Percentiles rank a stretch among this genome's conserved stretches.
phyloP scores from a whole-genome alignment of 1,140 invertebrate genomes.

The Mycetomoellerius zeteki region DNA sequence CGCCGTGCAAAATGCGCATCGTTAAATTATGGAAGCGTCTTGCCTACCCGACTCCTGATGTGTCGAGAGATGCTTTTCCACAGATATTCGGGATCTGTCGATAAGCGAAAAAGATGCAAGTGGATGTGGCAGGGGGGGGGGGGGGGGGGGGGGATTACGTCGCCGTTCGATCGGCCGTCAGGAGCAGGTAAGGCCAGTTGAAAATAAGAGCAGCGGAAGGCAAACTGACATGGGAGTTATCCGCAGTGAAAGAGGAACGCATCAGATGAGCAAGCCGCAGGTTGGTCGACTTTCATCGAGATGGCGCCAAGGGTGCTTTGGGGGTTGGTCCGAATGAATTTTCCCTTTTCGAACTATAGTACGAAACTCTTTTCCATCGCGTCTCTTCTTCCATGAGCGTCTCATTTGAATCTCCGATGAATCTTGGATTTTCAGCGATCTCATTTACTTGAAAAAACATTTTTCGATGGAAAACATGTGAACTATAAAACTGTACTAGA shows the following conservation, averaged over 20 bases:
- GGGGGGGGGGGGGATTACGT: too few relatives aligned
- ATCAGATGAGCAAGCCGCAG: conserved; percentile 64
- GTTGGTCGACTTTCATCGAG: conserved; percentile 71
- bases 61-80: conserved; percentile 58
- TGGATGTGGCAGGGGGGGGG: conserved; percentile 74
- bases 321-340: conserved; percentile 28
- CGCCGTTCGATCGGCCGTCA: conserved; percentile 76
- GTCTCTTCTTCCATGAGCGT: background rate
- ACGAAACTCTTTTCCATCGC: background rate
- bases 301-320: conserved; percentile 74
- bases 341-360: background rate
- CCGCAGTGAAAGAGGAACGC: conserved; percentile 69
- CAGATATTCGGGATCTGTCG: conserved; percentile 71
- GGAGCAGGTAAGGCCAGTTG: conserved; percentile 72
- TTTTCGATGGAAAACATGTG: background rate
- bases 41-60: conserved; percentile 47
- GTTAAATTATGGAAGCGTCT: conserved; percentile 67
- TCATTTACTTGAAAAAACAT: background rate
- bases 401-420: conserved; percentile 39
- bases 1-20: background rate
- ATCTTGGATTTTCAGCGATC: background rate
- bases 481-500: background rate
- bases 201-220: conserved; percentile 78
- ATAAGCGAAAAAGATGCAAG: conserved; percentile 72
- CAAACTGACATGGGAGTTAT: conserved; percentile 75